Evolutionary conservation across 2,797 vertebrate species (phyloP), one percentile per base, ranked within the genome.

Genomic region (Catamblyrhynchus diadema): DNA sequence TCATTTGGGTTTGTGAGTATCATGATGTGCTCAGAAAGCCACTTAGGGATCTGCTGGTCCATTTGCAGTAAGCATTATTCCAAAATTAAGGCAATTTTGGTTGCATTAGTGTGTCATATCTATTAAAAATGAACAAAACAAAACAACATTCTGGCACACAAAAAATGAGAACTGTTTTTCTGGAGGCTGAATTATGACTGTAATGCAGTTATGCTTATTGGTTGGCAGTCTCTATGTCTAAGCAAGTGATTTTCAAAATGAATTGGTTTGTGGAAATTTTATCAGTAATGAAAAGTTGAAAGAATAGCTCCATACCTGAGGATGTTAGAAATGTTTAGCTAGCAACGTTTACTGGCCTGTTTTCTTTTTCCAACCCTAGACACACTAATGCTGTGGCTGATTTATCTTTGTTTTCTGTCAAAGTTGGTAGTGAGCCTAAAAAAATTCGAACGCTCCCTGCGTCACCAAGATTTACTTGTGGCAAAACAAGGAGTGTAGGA

Each of bases 391-490:
- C 27, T 62, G 62, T 75, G 64, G 84, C 80, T 95, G 96, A 96
- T 95, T 95, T 94, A 95, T 94, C 81, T 78, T 89, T 92, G 91
- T 94, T 95, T 93, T 94, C 93, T 89, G 93, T 87, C 84, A 81
- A 88, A 97, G 74, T 80, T 95, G 94, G 95, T 93, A 74, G 41
- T 0, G 9, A 92, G 90, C 95, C 95, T 94, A 96, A 94, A 86
- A 60, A 94, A 96, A 93, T 71, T 9, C 18, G 3, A 92, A 20
- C 0, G 4, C 45, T 90, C 72, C 66, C 62, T 27, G 12, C 90
- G 71, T 84, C 95, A 70, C 37, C 74, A 51, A 91, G 80, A 96
- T 80, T 95, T 81, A 94, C 59, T 94, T 42, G 23, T 61, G 48
- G 84, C 94, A 94, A 97, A 95, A 96, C 67, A 95, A 91, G 83